These are phyloP conservation scores for Scrobipalpa costella DNA, from an alignment of 2,888 invertebrate species.

Conservation along the genomic window DNA sequence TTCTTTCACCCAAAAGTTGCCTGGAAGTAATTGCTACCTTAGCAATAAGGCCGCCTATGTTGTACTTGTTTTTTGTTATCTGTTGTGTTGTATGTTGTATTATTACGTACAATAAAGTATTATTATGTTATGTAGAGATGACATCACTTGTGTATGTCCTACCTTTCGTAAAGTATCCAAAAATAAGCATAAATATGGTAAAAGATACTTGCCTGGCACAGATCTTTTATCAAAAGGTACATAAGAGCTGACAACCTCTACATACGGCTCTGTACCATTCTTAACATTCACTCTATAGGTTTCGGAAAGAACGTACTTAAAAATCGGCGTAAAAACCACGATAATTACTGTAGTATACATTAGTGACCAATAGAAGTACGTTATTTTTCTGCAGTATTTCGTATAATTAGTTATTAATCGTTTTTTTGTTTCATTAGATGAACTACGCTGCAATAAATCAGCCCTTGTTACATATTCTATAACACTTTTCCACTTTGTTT, in stretches of 20 bases:
- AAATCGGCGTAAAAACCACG: conserved; percentile 58
- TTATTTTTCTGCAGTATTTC: conserved; percentile 61
- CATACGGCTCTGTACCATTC: conserved; percentile 56
- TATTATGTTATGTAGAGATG: too few species aligned
- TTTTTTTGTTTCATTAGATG: conserved; percentile 42
- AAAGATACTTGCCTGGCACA: conserved; percentile 21
- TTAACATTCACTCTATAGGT: conserved; percentile 54
- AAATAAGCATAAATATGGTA: too few species aligned
- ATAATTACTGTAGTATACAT: conserved; percentile 65
- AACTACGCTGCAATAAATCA: conserved; percentile 52
- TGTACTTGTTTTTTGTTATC: too few species aligned
- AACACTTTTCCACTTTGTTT: conserved; percentile 57
- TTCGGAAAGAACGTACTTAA: conserved; percentile 52
- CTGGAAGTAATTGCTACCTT: too few species aligned
- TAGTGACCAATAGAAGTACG: conserved; percentile 61
- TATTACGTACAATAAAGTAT: too few species aligned
- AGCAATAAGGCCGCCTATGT: too few species aligned
- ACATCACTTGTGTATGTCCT: too few species aligned
- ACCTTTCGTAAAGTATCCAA: too few species aligned
- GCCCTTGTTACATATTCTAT: conserved; percentile 62
- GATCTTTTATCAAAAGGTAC: conserved; percentile 66
- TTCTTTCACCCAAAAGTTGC: too few species aligned
- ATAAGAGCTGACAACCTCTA: conserved; percentile 70
- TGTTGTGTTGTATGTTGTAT: too few species aligned
- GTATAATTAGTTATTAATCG: conserved; percentile 51